Base-by-base conservation (phyloP, 92 coral and sea anemone genomes). In the Isaurus tuberculatus region DNA sequence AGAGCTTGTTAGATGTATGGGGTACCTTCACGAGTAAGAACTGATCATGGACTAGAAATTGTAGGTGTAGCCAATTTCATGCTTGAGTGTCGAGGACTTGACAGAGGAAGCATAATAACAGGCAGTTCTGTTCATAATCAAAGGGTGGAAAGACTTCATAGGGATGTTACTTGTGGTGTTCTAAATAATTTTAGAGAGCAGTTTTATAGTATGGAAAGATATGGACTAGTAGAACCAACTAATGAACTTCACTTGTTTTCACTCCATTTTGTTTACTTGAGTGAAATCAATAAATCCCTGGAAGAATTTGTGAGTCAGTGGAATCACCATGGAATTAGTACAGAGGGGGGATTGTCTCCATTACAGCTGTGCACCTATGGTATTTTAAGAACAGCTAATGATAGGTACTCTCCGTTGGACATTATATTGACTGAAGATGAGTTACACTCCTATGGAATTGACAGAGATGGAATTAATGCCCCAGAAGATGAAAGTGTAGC, bases 371-470 rank as follows among this genome's bases (percentile, higher is more conserved):
- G 88, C 83, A 58, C 75, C 25, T 25, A 80, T 29, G 49, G 85
- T 25, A 14, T 68, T 20, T 68, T 68, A 42, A 71, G 84, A 86
- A 28, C 81, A 40, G 84, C 88, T 61, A 77, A 67, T 65, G 86
- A 79, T 72, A 65, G 86, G 66, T 49, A 70, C 75, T 87, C 80
- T 23, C 81, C 90, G 23, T 58, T 83, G 61, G 88, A 83, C 72
- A 55, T 31, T 58, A 43, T 82, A 37, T 86, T 90, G 63, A 57
- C 81, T 25, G 87, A 86, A 28, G 88, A 86, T n/a, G 90, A 90
- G 43, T 37, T 37, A 37, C 43, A 37, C 8, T 37, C 43, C 43
- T 37, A 37, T 37, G 43, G 43, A 37, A 37, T 37, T 37, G 43
- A 37, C 0, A 9, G 43, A 37, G 43, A 37, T 37, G 43, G 43